phyloP scores from a whole-genome alignment of 92 coral and sea anemone species.

The Muricea muricata region DNA sequence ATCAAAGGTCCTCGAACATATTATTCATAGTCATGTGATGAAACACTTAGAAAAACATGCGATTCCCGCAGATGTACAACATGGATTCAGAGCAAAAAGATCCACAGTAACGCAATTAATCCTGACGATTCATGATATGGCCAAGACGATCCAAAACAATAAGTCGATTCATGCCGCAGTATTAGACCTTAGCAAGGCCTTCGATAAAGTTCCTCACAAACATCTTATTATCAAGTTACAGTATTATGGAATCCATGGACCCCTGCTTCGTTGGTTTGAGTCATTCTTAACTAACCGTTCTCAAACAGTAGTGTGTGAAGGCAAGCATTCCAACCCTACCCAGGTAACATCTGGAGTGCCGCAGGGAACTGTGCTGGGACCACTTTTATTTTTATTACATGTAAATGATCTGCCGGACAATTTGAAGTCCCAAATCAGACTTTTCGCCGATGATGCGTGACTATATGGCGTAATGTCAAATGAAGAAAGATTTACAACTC shows the following conservation, averaged over 20 bases:
- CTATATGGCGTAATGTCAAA: conserved; percentile 34
- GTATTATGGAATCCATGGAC: conserved; percentile 56
- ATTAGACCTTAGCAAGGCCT: conserved; percentile 13
- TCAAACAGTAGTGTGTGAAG: conserved; percentile 44
- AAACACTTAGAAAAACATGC: not conserved
- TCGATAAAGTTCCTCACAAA: conserved; percentile 15
- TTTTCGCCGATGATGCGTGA: conserved; percentile 61
- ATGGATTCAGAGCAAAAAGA: conserved; percentile 15
- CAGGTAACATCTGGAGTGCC: conserved; percentile 38
- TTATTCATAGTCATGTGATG: conserved; percentile 51
- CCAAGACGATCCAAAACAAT: conserved; percentile 43
- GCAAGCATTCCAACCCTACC: not conserved
- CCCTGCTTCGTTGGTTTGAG: conserved; percentile 49
- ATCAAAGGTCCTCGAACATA: conserved; percentile 56
- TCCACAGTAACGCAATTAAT: conserved; percentile 41
- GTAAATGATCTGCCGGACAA: conserved; percentile 56
- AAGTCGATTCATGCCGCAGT: conserved; percentile 40
- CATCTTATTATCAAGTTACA: conserved; percentile 30
- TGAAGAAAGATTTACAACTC: conserved; percentile 35
- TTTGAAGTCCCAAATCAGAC: conserved; percentile 53
- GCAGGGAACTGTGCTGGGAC: conserved; percentile 26
- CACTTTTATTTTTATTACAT: conserved; percentile 32
- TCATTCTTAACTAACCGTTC: conserved; percentile 52
- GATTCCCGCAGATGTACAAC: not conserved
- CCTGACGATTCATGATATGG: conserved; percentile 45